Evolutionary conservation across 2,888 invertebrate genomes (phyloP).

Genomic region (Malachius bipustulatus): DNA sequence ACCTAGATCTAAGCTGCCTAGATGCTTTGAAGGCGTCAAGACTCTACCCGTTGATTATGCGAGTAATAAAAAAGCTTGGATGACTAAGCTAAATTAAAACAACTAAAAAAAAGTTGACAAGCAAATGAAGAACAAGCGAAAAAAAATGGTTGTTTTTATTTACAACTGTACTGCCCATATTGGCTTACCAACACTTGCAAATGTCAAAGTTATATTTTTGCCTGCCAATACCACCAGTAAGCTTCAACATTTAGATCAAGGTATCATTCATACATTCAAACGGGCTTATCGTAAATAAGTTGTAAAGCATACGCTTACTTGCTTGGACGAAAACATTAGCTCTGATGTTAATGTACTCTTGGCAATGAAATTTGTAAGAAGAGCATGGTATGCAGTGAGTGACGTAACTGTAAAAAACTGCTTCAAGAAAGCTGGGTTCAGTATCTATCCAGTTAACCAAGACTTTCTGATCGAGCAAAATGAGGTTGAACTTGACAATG

Average conservation of each 20-base stretch:
- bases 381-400: slow-evolving; percentile 18
- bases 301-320: slow-evolving; percentile 14
- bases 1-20: slow-evolving; percentile 2
- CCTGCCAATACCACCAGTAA: slow-evolving; percentile 24
- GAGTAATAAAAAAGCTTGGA: slow-evolving; percentile 8
- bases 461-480: slow-evolving; percentile 14
- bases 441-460: slow-evolving; percentile 6
- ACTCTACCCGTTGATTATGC: slow-evolving; percentile 7
- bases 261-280: slow-evolving; percentile 18
- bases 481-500: slow-evolving; percentile 16
- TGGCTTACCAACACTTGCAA: slow-evolving; percentile 9
- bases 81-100: slow-evolving; percentile 10
- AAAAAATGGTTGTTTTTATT: slow-evolving; percentile 17
- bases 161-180: slow-evolving; percentile 17
- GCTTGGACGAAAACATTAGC: slow-evolving; percentile 13
- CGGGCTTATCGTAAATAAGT: slow-evolving; percentile 14
- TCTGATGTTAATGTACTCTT: slow-evolving; percentile 16
- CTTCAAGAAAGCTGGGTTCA: slow-evolving; percentile 19
- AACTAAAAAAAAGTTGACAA: slow-evolving; percentile 15
- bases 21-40: slow-evolving; percentile 8
- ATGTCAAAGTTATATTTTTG: slow-evolving; percentile 18
- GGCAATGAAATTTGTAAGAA: slow-evolving; percentile 17
- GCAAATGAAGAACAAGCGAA: slow-evolving; percentile 11
- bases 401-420: slow-evolving; percentile 18
- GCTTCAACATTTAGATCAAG: slow-evolving; percentile 24